Conservation (phyloP, 2,888 invertebrate genomes). For the Dicranocentrus wangi region DNA sequence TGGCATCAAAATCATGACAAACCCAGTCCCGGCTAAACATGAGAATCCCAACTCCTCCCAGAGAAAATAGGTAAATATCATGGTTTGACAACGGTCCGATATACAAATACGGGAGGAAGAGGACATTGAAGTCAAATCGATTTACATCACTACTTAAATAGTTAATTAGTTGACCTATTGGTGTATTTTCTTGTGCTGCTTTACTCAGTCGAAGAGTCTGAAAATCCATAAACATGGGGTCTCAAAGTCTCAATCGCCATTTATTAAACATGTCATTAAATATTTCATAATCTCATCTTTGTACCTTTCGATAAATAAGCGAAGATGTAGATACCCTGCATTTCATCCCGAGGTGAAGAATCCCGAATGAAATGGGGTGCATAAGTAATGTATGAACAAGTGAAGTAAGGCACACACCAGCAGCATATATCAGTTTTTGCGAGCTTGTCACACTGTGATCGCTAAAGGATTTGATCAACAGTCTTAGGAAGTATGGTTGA, state of each 20-base stretch:
- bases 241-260: neutral
- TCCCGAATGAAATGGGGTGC: slow-evolving; percentile 91
- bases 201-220: slow-evolving; percentile 86
- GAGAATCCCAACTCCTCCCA: slow-evolving; percentile 84
- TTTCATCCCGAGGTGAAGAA: slow-evolving; percentile 88
- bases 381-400: slow-evolving; percentile 84
- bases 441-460: slow-evolving; percentile 73
- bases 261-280: neutral
- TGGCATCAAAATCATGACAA: slow-evolving; percentile 87
- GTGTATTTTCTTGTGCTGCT: slow-evolving; percentile 88
- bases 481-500: slow-evolving; percentile 81
- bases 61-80: slow-evolving; percentile 86
- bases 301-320: slow-evolving; percentile 87
- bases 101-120: slow-evolving; percentile 93
- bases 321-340: slow-evolving; percentile 87
- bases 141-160: slow-evolving; percentile 95
- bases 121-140: slow-evolving; percentile 90
- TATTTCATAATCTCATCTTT: neutral
- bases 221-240: slow-evolving; percentile 2
- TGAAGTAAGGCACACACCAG: slow-evolving; percentile 74
- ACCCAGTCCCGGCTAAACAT: slow-evolving; percentile 84
- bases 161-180: slow-evolving; percentile 94
- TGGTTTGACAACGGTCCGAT: slow-evolving; percentile 89
- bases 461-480: slow-evolving; percentile 80
- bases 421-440: slow-evolving; percentile 74